Evolutionary conservation across 2,113 vertebrate genomes (phyloP).

Genomic region (Esox niger): DNA sequence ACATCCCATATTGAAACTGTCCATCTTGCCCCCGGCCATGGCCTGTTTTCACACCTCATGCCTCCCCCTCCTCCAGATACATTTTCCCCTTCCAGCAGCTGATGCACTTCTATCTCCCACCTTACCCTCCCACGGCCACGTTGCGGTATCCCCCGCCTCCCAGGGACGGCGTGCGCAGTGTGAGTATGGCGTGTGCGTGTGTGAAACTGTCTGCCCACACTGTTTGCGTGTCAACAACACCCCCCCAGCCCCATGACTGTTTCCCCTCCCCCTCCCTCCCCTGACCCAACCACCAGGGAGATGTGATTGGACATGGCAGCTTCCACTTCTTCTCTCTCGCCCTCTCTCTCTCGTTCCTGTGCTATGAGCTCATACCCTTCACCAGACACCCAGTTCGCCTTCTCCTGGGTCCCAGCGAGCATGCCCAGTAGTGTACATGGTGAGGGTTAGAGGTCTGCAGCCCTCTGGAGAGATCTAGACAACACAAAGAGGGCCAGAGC

Average conservation of each 20-base stretch:
- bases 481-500: too few species aligned
- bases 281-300: constrained; percentile 37
- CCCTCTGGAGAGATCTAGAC: constrained; percentile 21
- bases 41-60: constrained; percentile 47
- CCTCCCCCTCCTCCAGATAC: constrained; percentile 44
- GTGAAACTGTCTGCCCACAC: too few species aligned
- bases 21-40: constrained; percentile 43
- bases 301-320: constrained; percentile 50
- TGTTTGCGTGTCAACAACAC: constrained; percentile 25
- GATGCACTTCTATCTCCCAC: constrained; percentile 52
- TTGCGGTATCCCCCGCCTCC: constrained; percentile 65
- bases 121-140: constrained; percentile 55
- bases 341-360: constrained; percentile 33
- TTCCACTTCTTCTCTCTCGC: constrained; percentile 22
- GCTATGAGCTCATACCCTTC: constrained; percentile 30
- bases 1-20: constrained; percentile 34
- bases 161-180: constrained; percentile 46
- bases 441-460: neutral
- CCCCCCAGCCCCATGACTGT: neutral
- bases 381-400: too few species aligned
- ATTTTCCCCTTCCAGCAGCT: constrained; percentile 35
- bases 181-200: constrained; percentile 43
- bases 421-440: too few species aligned
- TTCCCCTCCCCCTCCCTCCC: constrained; percentile 2
- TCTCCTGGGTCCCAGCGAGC: too few species aligned